These are phyloP conservation scores for Didymodactylos carnosus DNA, from an alignment of 2,888 invertebrate genomes.

Conservation along the genomic window DNA sequence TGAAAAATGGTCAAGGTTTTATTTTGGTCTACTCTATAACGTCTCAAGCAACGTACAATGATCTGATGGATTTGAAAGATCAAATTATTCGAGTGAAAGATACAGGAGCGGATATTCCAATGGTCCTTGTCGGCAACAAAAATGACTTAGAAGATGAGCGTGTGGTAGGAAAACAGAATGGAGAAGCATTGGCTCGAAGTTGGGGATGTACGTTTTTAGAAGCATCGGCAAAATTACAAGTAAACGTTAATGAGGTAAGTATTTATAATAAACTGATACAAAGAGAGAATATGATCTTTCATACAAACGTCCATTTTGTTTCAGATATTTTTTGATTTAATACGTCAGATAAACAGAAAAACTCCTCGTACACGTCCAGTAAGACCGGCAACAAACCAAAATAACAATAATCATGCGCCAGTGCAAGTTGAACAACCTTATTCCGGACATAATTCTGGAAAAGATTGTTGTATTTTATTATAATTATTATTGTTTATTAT, in stretches of 20 bases:
- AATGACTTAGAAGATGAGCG: conserved; percentile 98
- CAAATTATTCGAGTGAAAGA: conserved; percentile 92
- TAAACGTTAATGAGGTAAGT: conserved; percentile 84
- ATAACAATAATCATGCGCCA: background rate
- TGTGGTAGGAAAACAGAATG: conserved; percentile 97
- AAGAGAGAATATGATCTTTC: background rate
- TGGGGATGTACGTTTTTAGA: conserved; percentile 99
- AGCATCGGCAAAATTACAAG: conserved; percentile 99
- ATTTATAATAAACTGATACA: too few species aligned
- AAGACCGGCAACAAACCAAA: background rate
- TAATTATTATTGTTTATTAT: too few species aligned
- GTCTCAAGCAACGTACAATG: conserved; percentile 98
- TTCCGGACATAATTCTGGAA: background rate
- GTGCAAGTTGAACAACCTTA: too few species aligned
- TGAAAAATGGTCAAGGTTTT: conserved; percentile 99
- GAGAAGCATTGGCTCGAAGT: conserved; percentile 70
- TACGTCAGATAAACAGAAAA: conserved; percentile 10
- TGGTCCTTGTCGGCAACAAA: conserved; percentile 99
- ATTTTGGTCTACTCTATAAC: conserved; percentile 99
- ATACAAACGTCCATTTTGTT: background rate
- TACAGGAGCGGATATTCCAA: conserved; percentile 46
- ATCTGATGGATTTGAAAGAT: conserved; percentile 91
- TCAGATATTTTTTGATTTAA: conserved; percentile 29
- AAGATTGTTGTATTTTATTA: background rate
- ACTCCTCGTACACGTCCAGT: background rate